Percentiles rank a stretch among this genome's conserved stretches.
Conservation (phyloP, 2,797 vertebrate species). For the Scyliorhinus canicula region DNA sequence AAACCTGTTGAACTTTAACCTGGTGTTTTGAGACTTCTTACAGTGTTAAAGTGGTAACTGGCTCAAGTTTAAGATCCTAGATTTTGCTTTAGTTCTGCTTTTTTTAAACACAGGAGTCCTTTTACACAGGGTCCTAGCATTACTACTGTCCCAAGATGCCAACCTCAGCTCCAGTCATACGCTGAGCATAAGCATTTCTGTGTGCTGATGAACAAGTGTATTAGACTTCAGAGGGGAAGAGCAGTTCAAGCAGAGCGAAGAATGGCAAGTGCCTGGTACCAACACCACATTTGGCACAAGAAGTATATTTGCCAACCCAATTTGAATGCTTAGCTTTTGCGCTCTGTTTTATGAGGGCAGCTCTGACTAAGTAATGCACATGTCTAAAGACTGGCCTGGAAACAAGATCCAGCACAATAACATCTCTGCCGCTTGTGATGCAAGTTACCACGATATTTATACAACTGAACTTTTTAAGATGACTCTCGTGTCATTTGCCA, state of each 20-base stretch:
- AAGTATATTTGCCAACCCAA: not conserved
- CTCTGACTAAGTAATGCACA: not conserved
- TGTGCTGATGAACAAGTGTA: not conserved
- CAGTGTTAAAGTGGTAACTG: not conserved
- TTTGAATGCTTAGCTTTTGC: not conserved
- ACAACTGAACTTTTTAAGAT: not conserved
- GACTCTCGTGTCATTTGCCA: not conserved
- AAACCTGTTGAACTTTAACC: too few species aligned
- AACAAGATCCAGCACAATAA: not conserved
- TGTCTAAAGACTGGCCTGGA: not conserved
- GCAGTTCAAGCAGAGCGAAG: not conserved
- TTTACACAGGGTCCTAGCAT: not conserved
- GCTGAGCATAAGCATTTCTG: not conserved
- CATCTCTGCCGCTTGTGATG: not conserved
- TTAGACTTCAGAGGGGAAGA: not conserved
- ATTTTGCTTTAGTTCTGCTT: not conserved
- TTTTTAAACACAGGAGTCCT: not conserved
- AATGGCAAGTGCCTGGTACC: not conserved
- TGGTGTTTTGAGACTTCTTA: too few species aligned
- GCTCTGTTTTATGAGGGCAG: not conserved
- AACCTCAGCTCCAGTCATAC: not conserved
- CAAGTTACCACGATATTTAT: not conserved
- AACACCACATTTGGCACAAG: not conserved
- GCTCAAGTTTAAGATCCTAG: not conserved
- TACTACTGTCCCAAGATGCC: not conserved